Percentiles rank a stretch among this genome's conserved stretches.
Evolutionary conservation across 2,888 invertebrate genomes (phyloP).

Genomic region (Sympetrum striolatum): DNA sequence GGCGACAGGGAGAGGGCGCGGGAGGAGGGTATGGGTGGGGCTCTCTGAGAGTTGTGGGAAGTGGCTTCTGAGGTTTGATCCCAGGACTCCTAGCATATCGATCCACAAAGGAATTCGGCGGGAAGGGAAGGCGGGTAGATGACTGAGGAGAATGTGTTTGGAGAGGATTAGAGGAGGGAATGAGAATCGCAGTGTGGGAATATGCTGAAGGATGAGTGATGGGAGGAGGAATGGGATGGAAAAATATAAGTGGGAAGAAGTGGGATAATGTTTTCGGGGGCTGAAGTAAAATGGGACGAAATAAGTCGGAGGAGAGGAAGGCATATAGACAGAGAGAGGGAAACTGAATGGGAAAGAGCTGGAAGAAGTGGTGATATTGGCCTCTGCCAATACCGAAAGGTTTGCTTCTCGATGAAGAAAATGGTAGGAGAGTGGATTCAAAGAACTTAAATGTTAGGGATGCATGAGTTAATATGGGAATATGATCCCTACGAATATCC

Average conservation of each 20-base stretch:
- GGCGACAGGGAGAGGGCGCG: not conserved
- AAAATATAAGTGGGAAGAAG: not conserved
- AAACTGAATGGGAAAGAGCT: not conserved
- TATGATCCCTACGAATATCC: not conserved
- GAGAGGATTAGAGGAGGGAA: not conserved
- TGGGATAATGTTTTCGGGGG: not conserved
- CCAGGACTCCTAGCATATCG: constrained; percentile 10
- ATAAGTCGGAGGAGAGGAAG: not conserved
- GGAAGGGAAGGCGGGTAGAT: not conserved
- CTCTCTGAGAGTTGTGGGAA: not conserved
- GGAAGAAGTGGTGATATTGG: no score
- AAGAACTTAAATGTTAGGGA: no score
- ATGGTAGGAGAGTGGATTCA: no score
- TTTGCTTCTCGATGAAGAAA: no score
- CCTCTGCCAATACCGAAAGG: no score
- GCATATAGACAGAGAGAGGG: not conserved
- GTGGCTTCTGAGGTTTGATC: constrained; percentile 29
- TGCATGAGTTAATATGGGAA: no score
- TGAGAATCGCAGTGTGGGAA: not conserved
- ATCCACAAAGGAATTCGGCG: constrained; percentile 4
- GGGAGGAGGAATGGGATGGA: not conserved
- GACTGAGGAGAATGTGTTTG: not conserved
- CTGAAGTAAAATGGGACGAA: not conserved
- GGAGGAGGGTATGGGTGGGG: not conserved
- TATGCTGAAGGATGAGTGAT: not conserved